phyloP scores from a whole-genome alignment of 2,888 invertebrate genomes.

The Acleris sparsana region DNA sequence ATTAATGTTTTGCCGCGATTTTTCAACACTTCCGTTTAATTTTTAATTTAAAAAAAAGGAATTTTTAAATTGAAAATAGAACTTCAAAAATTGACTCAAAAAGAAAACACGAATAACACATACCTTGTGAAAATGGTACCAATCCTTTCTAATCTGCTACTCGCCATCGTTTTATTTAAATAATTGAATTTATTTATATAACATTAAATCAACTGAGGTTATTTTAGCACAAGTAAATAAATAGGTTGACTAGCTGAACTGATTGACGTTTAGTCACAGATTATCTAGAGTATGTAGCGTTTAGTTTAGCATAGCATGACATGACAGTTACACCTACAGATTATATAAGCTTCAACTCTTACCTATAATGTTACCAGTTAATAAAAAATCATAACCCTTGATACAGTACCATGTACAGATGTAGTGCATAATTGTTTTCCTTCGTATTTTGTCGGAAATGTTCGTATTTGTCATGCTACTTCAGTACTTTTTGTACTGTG shows the following conservation, averaged over 20 bases:
- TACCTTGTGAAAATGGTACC: conserved; percentile 89
- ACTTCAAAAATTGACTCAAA: conserved; percentile 12
- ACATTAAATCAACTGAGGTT: conserved; percentile 9
- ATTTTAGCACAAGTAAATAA: conserved; percentile 13
- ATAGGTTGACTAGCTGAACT: conserved; percentile 2
- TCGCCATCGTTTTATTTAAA: conserved; percentile 79
- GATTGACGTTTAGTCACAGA: conserved; percentile 1
- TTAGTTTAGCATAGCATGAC: too few species aligned
- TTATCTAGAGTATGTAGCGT: too few species aligned
- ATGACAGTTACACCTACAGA: not conserved
- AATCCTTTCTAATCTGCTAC: conserved; percentile 88
- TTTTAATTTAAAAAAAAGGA: conserved; percentile 31
- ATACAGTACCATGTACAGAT: too few species aligned
- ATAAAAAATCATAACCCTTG: too few species aligned
- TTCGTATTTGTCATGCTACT: too few species aligned
- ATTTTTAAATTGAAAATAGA: conserved; percentile 23
- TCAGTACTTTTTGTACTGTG: too few species aligned
- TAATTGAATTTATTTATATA: conserved; percentile 4
- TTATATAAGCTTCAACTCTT: too few species aligned
- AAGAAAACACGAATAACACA: conserved; percentile 38
- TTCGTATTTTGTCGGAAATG: too few species aligned
- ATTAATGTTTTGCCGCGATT: conserved; percentile 16
- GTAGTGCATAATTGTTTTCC: too few species aligned
- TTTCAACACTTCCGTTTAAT: conserved; percentile 7
- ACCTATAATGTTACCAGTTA: too few species aligned